Evolutionary conservation across 1,140 invertebrate genomes (phyloP), one percentile per base, ranked within the genome.

Genomic region (Chironomus striatipennis): DNA sequence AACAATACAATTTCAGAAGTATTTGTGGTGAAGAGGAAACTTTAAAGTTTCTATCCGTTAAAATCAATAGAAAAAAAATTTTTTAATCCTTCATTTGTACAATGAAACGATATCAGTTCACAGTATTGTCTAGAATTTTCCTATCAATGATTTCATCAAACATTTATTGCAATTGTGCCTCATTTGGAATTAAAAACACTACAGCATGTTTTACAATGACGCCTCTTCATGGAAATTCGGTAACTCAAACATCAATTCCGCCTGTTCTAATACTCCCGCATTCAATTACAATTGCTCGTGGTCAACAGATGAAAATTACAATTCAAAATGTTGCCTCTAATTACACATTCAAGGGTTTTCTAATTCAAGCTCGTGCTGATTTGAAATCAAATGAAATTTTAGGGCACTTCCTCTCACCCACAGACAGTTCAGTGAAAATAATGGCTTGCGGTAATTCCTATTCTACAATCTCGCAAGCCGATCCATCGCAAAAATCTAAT

Each of bases 301-400:
- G 20, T 21, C 65, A 21, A 18, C 65, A 70, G 18, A 18, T 70
- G 17, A 70, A 70, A 70, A 21, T 70, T 70, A 70, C 65, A 70
- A 20, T 70, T 70, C 65, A 21, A 70, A 70, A 17, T 18, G 65
- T 70, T 1, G 20, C 65, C 17, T 18, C n/a, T 10, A 70, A 70
- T 18, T 70, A 20, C 65, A 70, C 17, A 20, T 70, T 70, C 65
- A 70, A 18, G 65, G 65, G 65, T 9, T 18, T 70, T 70, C 9
- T 70, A 9, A 70, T 70, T 18, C 20, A 21, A 70, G 17, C 65
- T 20, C 65, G 65, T 20, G 65, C 17, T 70, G 47, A 57, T 12
- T 18, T 17, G 18, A 7, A 18, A 18, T 20, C 65, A 20, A 70
- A 12, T 70, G 4, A 20, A 2, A 20, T 20, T 70, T 70, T 70